Conservation (phyloP, 2,888 invertebrate species). For the Plagiodera versicolora region DNA sequence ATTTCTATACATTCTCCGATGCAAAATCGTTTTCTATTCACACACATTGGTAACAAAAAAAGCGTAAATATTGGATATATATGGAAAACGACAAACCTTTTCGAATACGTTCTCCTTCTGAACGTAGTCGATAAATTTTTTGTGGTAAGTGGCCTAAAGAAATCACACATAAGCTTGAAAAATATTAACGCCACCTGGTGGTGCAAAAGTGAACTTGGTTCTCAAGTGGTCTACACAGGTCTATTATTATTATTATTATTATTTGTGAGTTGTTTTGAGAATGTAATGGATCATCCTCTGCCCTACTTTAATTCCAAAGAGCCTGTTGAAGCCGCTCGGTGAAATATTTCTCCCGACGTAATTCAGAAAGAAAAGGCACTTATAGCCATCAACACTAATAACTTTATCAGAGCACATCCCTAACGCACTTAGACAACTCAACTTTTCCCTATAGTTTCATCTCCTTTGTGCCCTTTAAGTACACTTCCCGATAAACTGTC, state of each 20-base stretch:
- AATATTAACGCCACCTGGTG: too few relatives aligned
- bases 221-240: too few relatives aligned
- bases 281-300: too few relatives aligned
- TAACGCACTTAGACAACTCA: slow-evolving; percentile 48
- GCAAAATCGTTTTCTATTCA: background rate
- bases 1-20: background rate
- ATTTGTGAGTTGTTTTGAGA: too few relatives aligned
- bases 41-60: slow-evolving; percentile 10
- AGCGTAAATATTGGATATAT: slow-evolving; percentile 28
- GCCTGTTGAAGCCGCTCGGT: too few relatives aligned
- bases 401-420: slow-evolving; percentile 48
- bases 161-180: too few relatives aligned
- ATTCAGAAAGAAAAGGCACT: slow-evolving; percentile 43
- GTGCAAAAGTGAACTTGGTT: too few relatives aligned
- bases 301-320: too few relatives aligned
- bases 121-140: background rate
- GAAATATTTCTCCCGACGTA: background rate
- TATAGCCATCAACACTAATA: slow-evolving; percentile 45
- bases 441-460: background rate
- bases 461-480: slow-evolving; percentile 48
- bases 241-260: too few relatives aligned
- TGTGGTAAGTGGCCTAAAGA: background rate
- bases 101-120: background rate
- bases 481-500: slow-evolving; percentile 55
- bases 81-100: slow-evolving; percentile 26